These are phyloP conservation scores for Pangasianodon hypophthalmus DNA, from an alignment of 2,113 vertebrate genomes.

Conservation along the genomic window DNA sequence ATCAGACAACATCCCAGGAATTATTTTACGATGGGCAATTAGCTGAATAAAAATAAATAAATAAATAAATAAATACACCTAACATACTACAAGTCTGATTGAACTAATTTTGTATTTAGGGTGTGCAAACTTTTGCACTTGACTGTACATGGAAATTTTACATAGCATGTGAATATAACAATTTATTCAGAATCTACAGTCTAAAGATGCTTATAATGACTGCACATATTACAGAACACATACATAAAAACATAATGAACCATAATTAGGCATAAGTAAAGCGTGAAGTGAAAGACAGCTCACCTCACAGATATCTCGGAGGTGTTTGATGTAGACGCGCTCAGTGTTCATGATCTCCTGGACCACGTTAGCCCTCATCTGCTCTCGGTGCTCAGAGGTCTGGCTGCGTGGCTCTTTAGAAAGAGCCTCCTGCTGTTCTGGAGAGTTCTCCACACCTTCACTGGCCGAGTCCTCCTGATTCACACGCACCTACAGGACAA, in stretches of 20 bases:
- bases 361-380: conserved; percentile 98
- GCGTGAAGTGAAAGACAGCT: neutral
- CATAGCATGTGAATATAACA: neutral
- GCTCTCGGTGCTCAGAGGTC: conserved; percentile 84
- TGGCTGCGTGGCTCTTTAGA: conserved; percentile 73
- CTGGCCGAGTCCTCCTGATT: conserved; percentile 87
- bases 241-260: neutral
- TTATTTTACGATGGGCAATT: neutral
- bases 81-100: neutral
- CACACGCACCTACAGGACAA: conserved; percentile 84
- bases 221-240: neutral
- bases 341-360: conserved; percentile 98
- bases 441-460: conserved; percentile 71
- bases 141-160: neutral
- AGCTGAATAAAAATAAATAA: neutral
- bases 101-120: neutral
- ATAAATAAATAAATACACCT: neutral
- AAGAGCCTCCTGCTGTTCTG: conserved; percentile 75
- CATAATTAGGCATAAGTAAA: neutral
- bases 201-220: neutral
- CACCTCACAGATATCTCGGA: conserved; percentile 97
- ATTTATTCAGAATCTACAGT: neutral
- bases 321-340: conserved; percentile 95
- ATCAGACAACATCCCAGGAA: neutral
- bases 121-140: neutral